Evolutionary conservation across 2,113 vertebrate species (phyloP), one percentile per base, ranked within the genome.

Genomic region (Scatophagus argus): DNA sequence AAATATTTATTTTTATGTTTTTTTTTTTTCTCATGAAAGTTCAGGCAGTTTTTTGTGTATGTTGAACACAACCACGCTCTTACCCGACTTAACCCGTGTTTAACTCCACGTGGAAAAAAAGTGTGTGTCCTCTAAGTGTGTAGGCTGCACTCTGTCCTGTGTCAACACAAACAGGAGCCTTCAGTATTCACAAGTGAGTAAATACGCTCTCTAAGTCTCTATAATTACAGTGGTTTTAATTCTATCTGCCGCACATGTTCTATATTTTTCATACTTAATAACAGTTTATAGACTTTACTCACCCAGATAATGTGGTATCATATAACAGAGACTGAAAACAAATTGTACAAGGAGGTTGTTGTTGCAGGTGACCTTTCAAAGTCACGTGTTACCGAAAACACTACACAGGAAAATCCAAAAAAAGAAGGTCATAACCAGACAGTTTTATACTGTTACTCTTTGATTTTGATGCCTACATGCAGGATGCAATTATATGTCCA

Each of bases 161-260:
- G 31, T 78, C 55, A 64, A 80, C 66, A 81, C 77, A 83, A 19
- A 66, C 69, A 55, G 31, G 6, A 56, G 49, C 36, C 63, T 74
- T 59, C 39, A 36, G 14, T 12, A 67, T 31, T 49, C 70, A 55
- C 10, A 1, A 29, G 49, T 56, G 63, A 51, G 64, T 70, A 66
- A 78, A 86, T 13, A 66, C 29, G 1, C 27, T 9, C 21, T 44
- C 17, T 44, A 66, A 23, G 65, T 71, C 60, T 47, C 46, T 25
- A 5, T 74, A 14, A 82, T 79, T 73, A 77, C 52, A 44, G 25
- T 54, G 16, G 6, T 10, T 75, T 81, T 70, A 66, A 31, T 47
- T 74, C 8, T 54, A 31, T 81, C 61, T 56, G 64, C 68, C 66
- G 60, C 13, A 5, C 11, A 39, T 58, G 58, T 60, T 88, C 23